Conservation (phyloP, 2,888 invertebrate genomes). For the Plagodis dolabraria region DNA sequence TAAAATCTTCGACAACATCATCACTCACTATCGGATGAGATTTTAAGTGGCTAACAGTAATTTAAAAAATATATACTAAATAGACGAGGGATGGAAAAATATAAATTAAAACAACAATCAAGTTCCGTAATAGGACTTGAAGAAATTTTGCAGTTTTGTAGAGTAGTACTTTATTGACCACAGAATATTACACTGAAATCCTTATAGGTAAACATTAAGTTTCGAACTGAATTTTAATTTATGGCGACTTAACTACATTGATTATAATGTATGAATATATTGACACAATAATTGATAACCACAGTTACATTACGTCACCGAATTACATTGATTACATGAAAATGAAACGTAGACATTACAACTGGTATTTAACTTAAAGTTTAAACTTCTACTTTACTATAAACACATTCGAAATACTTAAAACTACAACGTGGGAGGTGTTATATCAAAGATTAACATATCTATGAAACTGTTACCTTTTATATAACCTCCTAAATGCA, state of each 20-base stretch:
- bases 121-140: too few species aligned
- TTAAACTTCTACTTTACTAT: constrained; percentile 56
- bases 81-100: not conserved
- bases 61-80: too few species aligned
- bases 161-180: constrained; percentile 76
- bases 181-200: constrained; percentile 77
- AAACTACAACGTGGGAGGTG: constrained; percentile 54
- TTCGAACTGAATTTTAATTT: constrained; percentile 68
- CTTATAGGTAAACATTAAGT: constrained; percentile 59
- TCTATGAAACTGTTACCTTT: too few species aligned
- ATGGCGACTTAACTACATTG: constrained; percentile 69
- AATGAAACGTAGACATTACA: constrained; percentile 52
- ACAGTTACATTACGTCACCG: constrained; percentile 59
- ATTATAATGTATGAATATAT: constrained; percentile 61
- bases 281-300: constrained; percentile 77
- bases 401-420: constrained; percentile 67
- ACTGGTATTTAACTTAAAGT: constrained; percentile 43
- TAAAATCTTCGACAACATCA: too few species aligned
- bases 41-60: too few species aligned
- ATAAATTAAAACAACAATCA: too few species aligned
- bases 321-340: constrained; percentile 34
- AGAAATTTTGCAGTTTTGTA: too few species aligned
- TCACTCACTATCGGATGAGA: too few species aligned
- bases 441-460: constrained; percentile 58
- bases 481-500: too few species aligned